Evolutionary conservation across 2,797 vertebrate species (phyloP).

Genomic region (Phylloscopus collybita): DNA sequence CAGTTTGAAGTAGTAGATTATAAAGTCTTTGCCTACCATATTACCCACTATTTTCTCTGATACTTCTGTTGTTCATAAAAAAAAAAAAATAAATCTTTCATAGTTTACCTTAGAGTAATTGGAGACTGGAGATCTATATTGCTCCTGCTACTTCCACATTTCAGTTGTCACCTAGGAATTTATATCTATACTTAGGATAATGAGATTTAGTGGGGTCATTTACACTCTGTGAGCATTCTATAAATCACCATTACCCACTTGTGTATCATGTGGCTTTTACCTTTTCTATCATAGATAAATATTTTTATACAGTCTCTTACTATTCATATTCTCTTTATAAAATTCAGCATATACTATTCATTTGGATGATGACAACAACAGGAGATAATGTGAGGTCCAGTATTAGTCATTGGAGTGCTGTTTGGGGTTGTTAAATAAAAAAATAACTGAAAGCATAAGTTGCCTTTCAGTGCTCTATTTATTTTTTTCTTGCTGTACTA

Average conservation of each 20-base stretch:
- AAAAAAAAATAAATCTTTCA: constrained; percentile 5
- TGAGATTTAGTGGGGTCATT: constrained; percentile 66
- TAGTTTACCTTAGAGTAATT: constrained; percentile 57
- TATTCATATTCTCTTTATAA: background rate
- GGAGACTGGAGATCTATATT: constrained; percentile 56
- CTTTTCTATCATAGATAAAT: constrained; percentile 9
- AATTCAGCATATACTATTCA: constrained; percentile 23
- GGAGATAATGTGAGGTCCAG: background rate
- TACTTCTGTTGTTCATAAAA: constrained; percentile 25
- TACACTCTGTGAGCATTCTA: constrained; percentile 41
- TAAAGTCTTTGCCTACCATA: constrained; percentile 40
- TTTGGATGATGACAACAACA: constrained; percentile 8
- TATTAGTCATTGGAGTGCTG: background rate
- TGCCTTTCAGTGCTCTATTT: constrained; percentile 1
- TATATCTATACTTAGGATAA: constrained; percentile 70
- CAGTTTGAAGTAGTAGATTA: constrained; percentile 63
- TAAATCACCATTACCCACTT: constrained; percentile 57
- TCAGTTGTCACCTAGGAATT: constrained; percentile 66
- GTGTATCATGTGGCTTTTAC: constrained; percentile 36
- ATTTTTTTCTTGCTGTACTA: background rate
- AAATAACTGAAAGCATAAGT: constrained; percentile 4
- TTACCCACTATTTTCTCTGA: background rate
- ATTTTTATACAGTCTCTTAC: background rate
- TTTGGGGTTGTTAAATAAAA: constrained; percentile 42
- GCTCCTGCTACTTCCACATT: constrained; percentile 54